Percentiles rank a stretch among this genome's conserved stretches.
Evolutionary conservation across 1,140 invertebrate genomes (phyloP).

Genomic region (Megalonaias nervosa): DNA sequence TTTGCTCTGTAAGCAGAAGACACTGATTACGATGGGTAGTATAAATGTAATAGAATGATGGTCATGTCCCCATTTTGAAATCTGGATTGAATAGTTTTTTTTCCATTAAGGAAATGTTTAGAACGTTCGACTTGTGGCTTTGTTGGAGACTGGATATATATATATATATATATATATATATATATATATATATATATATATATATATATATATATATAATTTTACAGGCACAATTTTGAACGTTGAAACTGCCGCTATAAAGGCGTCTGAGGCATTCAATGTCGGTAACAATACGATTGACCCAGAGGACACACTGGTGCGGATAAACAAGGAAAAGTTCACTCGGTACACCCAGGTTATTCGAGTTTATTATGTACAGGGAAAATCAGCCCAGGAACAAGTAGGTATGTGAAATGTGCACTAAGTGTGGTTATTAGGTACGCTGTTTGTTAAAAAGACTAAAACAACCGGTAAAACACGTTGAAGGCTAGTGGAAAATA

Average conservation of each 20-base stretch:
- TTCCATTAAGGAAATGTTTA: slow-evolving; percentile 26
- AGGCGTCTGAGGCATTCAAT: slow-evolving; percentile 28
- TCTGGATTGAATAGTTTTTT: background rate
- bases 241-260: slow-evolving; percentile 38
- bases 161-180: slow-evolving; percentile 16
- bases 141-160: slow-evolving; percentile 10
- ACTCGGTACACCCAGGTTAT: slow-evolving; percentile 38
- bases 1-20: no score
- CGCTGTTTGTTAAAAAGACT: no score
- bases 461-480: no score
- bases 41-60: no score
- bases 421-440: background rate
- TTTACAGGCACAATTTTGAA: slow-evolving; percentile 11
- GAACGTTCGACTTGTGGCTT: slow-evolving; percentile 32
- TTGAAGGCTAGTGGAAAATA: no score
- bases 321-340: slow-evolving; percentile 23
- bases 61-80: no score
- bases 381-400: slow-evolving; percentile 27
- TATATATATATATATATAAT: background rate
- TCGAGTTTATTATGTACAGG: slow-evolving; percentile 39
- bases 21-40: no score
- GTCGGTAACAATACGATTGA: slow-evolving; percentile 4
- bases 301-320: slow-evolving; percentile 42
- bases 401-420: slow-evolving; percentile 21
- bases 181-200: slow-evolving; percentile 26